Conservation (phyloP, 2,797 vertebrate genomes). For the Onychomys arenicola region DNA sequence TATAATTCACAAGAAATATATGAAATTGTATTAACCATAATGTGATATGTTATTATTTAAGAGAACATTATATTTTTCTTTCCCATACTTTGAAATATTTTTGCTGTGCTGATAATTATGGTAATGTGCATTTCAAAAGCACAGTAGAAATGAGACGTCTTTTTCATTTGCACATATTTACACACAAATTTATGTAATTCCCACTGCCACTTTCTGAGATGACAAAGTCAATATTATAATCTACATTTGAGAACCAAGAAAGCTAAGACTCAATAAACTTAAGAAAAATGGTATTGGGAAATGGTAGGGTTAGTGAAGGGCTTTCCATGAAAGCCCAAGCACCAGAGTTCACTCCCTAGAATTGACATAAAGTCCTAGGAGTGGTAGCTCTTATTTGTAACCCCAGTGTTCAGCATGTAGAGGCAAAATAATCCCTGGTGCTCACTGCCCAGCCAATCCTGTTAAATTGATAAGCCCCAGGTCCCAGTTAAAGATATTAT, state of each 20-base stretch:
- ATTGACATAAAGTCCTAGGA: not conserved
- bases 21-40: not conserved
- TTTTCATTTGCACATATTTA: not conserved
- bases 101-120: not conserved
- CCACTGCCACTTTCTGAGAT: not conserved
- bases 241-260: constrained; percentile 28
- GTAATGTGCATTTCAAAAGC: not conserved
- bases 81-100: constrained; percentile 36
- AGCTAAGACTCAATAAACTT: not conserved
- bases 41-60: constrained; percentile 25
- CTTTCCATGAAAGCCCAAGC: not conserved
- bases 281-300: not conserved
- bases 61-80: not conserved
- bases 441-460: not conserved
- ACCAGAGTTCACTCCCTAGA: not conserved
- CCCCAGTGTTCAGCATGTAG: too few species aligned
- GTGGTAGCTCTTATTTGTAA: not conserved
- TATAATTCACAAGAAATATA: not conserved
- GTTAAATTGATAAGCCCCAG: not conserved
- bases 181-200: not conserved
- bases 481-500: too few species aligned
- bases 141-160: not conserved
- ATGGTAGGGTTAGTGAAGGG: not conserved
- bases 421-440: not conserved
- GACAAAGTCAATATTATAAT: not conserved